phyloP scores from a whole-genome alignment of 2,113 vertebrate species.

The Xenus cinereus region DNA sequence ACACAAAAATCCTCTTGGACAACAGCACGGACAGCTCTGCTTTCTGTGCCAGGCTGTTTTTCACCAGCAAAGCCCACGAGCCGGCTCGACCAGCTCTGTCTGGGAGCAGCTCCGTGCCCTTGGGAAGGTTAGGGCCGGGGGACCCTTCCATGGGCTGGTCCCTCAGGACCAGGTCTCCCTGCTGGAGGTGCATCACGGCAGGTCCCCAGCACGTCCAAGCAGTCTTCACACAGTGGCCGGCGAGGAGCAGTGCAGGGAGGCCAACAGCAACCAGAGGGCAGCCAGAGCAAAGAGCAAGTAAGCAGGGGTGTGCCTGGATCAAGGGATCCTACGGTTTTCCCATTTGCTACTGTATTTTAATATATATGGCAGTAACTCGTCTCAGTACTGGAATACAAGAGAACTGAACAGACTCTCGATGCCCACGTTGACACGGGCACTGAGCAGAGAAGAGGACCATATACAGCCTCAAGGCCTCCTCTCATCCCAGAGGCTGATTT shows the following conservation, averaged over 20 bases:
- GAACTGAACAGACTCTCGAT: not conserved
- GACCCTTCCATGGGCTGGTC: not conserved
- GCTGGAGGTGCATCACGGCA: fast-evolving
- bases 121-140: not conserved
- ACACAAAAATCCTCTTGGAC: not conserved
- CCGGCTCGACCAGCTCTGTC: not conserved
- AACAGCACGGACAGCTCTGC: not conserved
- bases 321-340: not conserved
- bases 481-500: not conserved
- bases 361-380: not conserved
- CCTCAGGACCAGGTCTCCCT: not conserved
- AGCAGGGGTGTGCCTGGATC: not conserved
- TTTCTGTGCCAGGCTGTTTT: not conserved
- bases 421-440: not conserved
- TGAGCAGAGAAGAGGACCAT: not conserved
- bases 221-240: fast-evolving
- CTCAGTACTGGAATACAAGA: not conserved
- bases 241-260: fast-evolving
- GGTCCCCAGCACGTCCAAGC: fast-evolving
- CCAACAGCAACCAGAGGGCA: not conserved
- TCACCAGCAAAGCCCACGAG: fast-evolving
- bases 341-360: not conserved
- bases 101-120: not conserved
- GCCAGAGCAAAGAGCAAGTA: not conserved
- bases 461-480: not conserved